These are phyloP conservation scores for Slavum lentiscoides DNA, from an alignment of 2,888 invertebrate species.

Conservation along the genomic window DNA sequence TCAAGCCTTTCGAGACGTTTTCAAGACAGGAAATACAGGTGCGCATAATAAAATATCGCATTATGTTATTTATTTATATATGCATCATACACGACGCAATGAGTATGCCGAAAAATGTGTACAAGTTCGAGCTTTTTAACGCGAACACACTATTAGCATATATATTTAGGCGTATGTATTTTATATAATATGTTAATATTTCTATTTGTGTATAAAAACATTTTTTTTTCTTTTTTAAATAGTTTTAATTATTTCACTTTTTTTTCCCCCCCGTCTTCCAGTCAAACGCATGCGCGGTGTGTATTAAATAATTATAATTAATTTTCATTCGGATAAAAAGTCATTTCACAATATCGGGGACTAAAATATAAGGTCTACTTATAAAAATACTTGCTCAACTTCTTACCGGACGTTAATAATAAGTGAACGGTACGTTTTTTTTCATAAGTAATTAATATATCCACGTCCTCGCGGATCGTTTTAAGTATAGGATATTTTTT, in stretches of 20 bases:
- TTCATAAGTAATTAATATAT: background rate
- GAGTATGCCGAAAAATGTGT: too few species aligned
- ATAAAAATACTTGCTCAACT: background rate
- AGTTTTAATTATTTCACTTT: background rate
- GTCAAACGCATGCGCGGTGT: background rate
- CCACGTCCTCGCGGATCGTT: background rate
- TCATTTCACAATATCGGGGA: slow-evolving; percentile 6
- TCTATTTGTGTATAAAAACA: background rate
- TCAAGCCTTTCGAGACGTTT: too few species aligned
- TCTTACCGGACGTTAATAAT: background rate
- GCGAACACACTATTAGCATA: too few species aligned
- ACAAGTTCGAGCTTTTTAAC: too few species aligned
- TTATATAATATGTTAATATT: background rate
- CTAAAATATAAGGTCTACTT: too few species aligned
- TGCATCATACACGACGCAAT: too few species aligned
- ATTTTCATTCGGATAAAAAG: background rate
- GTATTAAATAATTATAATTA: background rate
- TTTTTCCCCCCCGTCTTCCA: background rate
- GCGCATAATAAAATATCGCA: too few species aligned
- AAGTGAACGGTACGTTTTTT: background rate
- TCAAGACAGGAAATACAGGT: too few species aligned
- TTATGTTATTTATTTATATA: too few species aligned
- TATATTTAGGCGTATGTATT: too few species aligned
- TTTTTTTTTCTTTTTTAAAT: background rate
- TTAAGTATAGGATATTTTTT: too few species aligned